Base-by-base conservation (phyloP, 2,888 invertebrate genomes). In the Exephanes ischioxanthus region DNA sequence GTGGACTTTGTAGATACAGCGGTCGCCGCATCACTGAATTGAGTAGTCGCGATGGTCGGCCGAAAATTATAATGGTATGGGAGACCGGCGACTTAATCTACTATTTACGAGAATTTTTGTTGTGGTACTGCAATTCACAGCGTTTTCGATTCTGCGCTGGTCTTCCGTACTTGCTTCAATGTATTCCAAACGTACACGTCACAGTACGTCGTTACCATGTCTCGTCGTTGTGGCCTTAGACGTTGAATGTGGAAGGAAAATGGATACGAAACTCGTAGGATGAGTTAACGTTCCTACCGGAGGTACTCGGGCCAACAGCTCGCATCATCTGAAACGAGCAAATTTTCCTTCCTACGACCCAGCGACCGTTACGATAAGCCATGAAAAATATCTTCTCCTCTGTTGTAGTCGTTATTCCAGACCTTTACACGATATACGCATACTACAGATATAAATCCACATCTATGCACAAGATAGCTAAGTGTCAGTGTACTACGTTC, bases 331-430 rank as follows among this genome's bases (percentile, higher is more conserved):
- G 83, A 84, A 86, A 88, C 84, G 83, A 87, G 89, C 81, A 87
- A 90, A 89, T 90, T 89, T 89, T 87, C 87, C 84, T 81, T 76
- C 53, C 79, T 71, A 68, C 78, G 86, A 81, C 75, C 67, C 75
- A 79, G 63, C 85, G 85, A 84, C 87, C 85, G 85, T 88, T 87
- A 87, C 88, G 91, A 91, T 91, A 91, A 90, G 90, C 90, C 90
- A 89, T 87, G 90, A 90, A 90, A 88, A 91, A 91, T 90, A 86
- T 86, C 84, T 84, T 80, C 78, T 84, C 79, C 83, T 81, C 84
- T 88, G 88, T 87, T 86, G 72, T 87, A 82, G 71, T 75, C 76
- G 84, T 6, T 30, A 87, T 89, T 58, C 76, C 22, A 11, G 76
- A 67, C 48, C 73, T 71, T 71, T 51, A 51, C 71, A 71, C 63